Percentiles rank a stretch among this genome's conserved stretches.
Evolutionary conservation across 2,888 invertebrate species (phyloP).

Genomic region (Micoletzkya japonica): DNA sequence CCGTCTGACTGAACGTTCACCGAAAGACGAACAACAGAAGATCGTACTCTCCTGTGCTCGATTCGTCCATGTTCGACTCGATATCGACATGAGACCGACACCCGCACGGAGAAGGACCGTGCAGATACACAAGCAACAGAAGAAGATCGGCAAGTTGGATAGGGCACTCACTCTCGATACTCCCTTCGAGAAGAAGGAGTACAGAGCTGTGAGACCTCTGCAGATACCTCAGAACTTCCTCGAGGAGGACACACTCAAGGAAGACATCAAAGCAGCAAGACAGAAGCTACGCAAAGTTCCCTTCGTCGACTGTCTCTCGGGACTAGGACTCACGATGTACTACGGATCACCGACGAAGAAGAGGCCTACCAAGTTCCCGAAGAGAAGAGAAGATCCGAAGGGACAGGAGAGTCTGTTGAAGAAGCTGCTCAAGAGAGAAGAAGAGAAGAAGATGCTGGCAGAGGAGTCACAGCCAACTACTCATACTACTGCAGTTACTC

Average conservation of each 20-base stretch:
- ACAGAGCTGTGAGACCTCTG: constrained; percentile 40
- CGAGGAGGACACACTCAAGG: constrained; percentile 36
- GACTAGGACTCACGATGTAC: constrained; percentile 37
- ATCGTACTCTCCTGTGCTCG: constrained; percentile 45
- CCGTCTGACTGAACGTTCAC: constrained; percentile 52
- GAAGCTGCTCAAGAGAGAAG: not conserved
- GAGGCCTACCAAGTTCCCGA: not conserved
- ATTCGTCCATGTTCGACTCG: constrained; percentile 35
- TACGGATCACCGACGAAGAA: not conserved
- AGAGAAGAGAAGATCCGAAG: constrained; percentile 5
- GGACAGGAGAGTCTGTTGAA: not conserved
- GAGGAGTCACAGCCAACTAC: constrained; percentile 15
- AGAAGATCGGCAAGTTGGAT: constrained; percentile 38
- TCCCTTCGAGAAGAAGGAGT: constrained; percentile 35
- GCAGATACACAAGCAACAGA: constrained; percentile 33
- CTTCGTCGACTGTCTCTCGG: constrained; percentile 33
- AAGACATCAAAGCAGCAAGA: constrained; percentile 41
- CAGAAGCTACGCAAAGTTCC: constrained; percentile 42
- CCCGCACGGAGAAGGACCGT: constrained; percentile 35
- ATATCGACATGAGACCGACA: constrained; percentile 33
- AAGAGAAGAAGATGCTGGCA: not conserved
- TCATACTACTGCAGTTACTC: not conserved
- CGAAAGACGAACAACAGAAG: constrained; percentile 34
- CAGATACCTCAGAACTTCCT: constrained; percentile 48
- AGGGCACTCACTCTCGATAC: constrained; percentile 40